Conservation (phyloP, 2,113 vertebrate species). For the Apteryx owenii region DNA sequence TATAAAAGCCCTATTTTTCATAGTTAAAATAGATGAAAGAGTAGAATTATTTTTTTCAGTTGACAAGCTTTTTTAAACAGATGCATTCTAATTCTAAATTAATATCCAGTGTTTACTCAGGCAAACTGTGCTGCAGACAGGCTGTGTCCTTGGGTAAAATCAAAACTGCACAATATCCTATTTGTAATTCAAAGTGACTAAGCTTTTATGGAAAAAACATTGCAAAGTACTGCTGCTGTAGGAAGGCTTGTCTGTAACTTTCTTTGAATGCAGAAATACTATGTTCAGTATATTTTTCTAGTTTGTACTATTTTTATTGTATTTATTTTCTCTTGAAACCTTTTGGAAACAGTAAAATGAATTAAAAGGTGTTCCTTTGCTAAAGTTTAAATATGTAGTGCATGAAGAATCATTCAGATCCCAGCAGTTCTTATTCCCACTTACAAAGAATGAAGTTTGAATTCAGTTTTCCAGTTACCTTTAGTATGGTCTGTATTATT, state of each 20-base stretch:
- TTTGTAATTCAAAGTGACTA: background rate
- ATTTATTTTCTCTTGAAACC: background rate
- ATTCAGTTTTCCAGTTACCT: background rate
- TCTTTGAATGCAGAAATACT: background rate
- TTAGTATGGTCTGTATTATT: background rate
- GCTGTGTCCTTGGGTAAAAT: background rate
- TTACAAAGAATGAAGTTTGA: background rate
- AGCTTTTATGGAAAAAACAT: background rate
- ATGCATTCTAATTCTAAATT: background rate
- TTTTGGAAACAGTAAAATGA: background rate
- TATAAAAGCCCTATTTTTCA: background rate
- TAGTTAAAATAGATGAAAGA: background rate
- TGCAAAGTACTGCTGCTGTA: background rate
- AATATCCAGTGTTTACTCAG: background rate
- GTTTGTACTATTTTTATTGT: background rate
- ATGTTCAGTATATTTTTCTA: background rate
- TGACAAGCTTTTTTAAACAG: background rate
- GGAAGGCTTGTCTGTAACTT: background rate
- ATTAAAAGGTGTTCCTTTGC: background rate
- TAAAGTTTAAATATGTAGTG: background rate
- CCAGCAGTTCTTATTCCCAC: background rate
- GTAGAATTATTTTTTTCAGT: background rate
- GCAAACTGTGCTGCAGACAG: background rate
- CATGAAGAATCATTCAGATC: background rate
- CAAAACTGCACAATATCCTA: conserved; percentile 1